Base-by-base conservation (phyloP, 2,113 vertebrate genomes). In the Prionailurus bengalensis region DNA sequence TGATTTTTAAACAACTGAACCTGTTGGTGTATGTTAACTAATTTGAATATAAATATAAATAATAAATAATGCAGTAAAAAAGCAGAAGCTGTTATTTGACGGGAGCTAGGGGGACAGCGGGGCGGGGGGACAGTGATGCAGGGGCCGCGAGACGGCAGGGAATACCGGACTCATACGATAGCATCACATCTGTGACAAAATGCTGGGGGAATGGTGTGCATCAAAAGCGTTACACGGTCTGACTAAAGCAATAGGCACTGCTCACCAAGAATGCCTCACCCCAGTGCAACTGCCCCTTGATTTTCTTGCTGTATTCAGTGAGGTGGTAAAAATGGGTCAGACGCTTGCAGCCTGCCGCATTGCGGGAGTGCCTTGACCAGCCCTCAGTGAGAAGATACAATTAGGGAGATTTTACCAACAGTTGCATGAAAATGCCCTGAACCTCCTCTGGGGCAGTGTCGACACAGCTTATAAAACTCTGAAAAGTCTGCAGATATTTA, bases 371-470 rank as follows among this genome's bases (percentile, higher is more conserved):
- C 79, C 68, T 86, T 66, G 36, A 80, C 58, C 84, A 91, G 65
- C 83, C 93, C 63, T 90, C 86, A 51, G 42, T 58, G 53, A 94
- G 81, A 92, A 82, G 51, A 58, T 17, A 51, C 3, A 73, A 82
- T 88, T 91, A 92, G 7, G 66, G 53, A 95, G 29, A 97, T 94
- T 76, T 93, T 81, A 53, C 36, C 89, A 96, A 86, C n/a, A 74
- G 53, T 87, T 86, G 21, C 36, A 65, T 31, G 45, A 88, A 90
- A 97, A 71, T 88, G 15, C 48, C 42, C 63, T 76, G 65, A 71
- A 80, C 65, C 4, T 96, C 74, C 39, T 71, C 42, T 55, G 58
- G 12, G 14, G n/a, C 17, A 81, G 9, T 25, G 21, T 5, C 31
- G 4, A 82, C 61, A 70, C 17, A 97, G 70, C 33, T 90, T 65